Base-by-base conservation (phyloP, 2,113 vertebrate genomes). In the Tringa solitaria region DNA sequence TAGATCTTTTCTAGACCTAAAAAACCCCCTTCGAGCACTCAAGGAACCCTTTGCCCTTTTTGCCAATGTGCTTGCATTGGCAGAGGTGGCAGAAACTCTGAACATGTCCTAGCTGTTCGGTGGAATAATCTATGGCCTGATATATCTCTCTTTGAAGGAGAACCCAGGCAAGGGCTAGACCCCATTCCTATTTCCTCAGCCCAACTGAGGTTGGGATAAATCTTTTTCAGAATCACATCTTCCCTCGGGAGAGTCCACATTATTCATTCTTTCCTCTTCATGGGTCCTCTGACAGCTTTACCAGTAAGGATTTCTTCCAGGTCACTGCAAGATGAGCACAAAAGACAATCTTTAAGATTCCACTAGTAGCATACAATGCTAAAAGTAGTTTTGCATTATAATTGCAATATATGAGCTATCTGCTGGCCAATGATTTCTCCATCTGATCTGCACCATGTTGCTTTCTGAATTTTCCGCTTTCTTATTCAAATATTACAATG, bases 241-340 rank as follows among this genome's bases (percentile, higher is more conserved):
- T 84, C 89, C 80, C 73, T 51, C 14, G 14, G 14, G 46, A 89
- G 35, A 82, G 48, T 21, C 43, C 64, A 73, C 53, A 41, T 92
- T 91, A 82, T 93, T 87, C 43, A 72, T 86, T 41, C 46, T 87
- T 80, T 90, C 73, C 13, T 89, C 35, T 72, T 89, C 60, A 56
- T 65, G 48, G 56, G 24, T 92, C 45, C 33, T 81, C 73, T 93
- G 88, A 70, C 90, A 94, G 51, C 51, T 68, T 91, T 74, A 84
- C 70, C 72, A 84, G 87, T 54, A 90, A 70, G 85, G 80, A 72
- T 82, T 96, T 82, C 80, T 93, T 94, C 86, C 90, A 92, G 73
- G 83, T 93, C 92, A 84, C 46, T 87, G 65, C 64, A 89, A 68
- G 64, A 53, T 24, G 54, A 82, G 24, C 41, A 84, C 0, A 0